phyloP scores from a whole-genome alignment of 2,797 vertebrate genomes.

The Acrossocheilus fasciatus region DNA sequence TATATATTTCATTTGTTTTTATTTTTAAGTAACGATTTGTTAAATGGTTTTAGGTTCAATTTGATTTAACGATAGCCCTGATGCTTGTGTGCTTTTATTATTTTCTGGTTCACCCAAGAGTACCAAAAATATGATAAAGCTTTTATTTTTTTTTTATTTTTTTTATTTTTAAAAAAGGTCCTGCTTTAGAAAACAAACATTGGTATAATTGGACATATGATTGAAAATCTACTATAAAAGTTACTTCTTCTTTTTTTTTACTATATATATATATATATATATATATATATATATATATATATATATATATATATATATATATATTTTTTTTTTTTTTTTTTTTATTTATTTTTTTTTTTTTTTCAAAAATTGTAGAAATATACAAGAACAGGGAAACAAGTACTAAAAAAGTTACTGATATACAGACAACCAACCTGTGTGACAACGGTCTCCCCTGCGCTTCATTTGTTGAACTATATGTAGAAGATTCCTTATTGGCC shows the following conservation, averaged over 20 bases:
- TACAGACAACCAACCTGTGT: not conserved
- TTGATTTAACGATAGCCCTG: not conserved
- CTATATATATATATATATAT: too few species aligned
- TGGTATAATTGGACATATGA: not conserved
- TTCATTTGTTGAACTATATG: not conserved
- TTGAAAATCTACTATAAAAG: not conserved
- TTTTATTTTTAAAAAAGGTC: too few species aligned
- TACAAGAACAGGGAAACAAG: too few species aligned
- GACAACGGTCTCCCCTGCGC: not conserved
- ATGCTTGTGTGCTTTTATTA: not conserved
- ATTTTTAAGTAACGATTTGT: not conserved
- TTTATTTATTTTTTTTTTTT: too few species aligned
- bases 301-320: too few species aligned
- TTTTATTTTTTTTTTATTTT: too few species aligned
- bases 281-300: too few species aligned
- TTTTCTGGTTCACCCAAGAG: not conserved
- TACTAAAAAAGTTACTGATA: not conserved
- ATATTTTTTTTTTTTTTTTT: too few species aligned
- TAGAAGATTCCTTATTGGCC: not conserved
- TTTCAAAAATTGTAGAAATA: too few species aligned
- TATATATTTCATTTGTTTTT: not conserved
- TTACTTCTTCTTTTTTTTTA: too few species aligned
- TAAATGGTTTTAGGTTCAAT: not conserved
- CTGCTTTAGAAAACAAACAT: not conserved
- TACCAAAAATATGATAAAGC: not conserved